These are phyloP conservation scores for Bradypodion ventrale DNA, from an alignment of 2,797 vertebrate species.

Conservation along the genomic window DNA sequence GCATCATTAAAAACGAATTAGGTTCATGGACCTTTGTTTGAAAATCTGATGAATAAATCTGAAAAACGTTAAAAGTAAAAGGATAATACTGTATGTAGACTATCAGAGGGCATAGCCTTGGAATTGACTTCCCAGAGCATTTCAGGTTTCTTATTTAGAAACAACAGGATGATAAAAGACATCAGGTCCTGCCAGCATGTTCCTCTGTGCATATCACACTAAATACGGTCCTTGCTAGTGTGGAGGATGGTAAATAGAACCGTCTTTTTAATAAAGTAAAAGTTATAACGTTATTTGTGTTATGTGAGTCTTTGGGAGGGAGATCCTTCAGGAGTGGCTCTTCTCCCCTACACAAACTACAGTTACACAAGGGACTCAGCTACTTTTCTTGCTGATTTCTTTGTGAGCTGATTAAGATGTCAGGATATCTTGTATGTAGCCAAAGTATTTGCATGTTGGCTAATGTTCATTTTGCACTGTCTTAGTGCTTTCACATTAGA, in stretches of 20 bases:
- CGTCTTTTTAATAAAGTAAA: not conserved
- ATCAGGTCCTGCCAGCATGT: not conserved
- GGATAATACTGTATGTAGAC: not conserved
- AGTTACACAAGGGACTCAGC: not conserved
- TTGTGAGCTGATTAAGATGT: not conserved
- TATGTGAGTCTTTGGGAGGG: not conserved
- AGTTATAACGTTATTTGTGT: not conserved
- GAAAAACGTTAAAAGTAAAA: not conserved
- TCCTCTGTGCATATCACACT: not conserved
- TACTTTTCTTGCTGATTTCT: not conserved
- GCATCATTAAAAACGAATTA: not conserved
- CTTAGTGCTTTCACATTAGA: not conserved
- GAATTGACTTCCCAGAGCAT: not conserved
- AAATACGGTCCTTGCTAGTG: not conserved
- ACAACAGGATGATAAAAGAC: not conserved
- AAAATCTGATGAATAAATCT: not conserved
- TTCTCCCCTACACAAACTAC: not conserved
- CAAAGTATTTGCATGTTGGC: not conserved
- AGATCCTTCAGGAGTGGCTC: not conserved
- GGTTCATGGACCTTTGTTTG: not conserved
- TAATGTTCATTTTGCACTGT: not conserved
- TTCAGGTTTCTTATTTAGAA: not conserved
- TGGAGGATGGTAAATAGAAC: not conserved
- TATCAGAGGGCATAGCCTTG: not conserved
- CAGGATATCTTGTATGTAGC: not conserved